phyloP scores from a whole-genome alignment of 2,888 invertebrate genomes.

The Colletes collaris region DNA sequence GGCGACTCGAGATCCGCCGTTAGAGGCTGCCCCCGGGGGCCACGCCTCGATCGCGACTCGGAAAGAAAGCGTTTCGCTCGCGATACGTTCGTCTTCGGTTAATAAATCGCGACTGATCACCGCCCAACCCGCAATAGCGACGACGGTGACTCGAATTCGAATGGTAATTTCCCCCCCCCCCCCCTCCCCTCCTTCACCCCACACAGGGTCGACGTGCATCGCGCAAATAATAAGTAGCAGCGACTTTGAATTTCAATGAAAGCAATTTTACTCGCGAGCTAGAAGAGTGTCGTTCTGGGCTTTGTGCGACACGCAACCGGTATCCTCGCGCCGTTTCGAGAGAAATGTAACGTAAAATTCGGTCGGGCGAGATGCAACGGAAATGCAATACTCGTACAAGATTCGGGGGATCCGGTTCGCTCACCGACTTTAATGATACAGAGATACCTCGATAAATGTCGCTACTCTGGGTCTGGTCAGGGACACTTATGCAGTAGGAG shows the following conservation, averaged over 20 bases:
- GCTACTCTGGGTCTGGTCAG: too few species aligned
- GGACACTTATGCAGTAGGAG: too few species aligned
- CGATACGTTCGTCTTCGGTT: constrained; percentile 13
- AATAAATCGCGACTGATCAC: constrained; percentile 53
- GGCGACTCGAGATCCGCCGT: constrained; percentile 37
- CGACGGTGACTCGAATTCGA: constrained; percentile 27
- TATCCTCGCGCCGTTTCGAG: constrained; percentile 2
- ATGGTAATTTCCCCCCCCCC: constrained; percentile 45
- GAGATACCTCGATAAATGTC: too few species aligned
- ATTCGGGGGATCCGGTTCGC: background rate
- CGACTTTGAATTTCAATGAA: constrained; percentile 56
- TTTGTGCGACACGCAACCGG: constrained; percentile 28
- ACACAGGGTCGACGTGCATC: background rate
- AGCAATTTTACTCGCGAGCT: constrained; percentile 44
- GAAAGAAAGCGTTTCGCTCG: constrained; percentile 3
- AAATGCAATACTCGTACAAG: background rate
- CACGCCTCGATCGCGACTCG: constrained; percentile 50
- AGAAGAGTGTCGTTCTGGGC: background rate
- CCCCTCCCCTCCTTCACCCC: too few species aligned
- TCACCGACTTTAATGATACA: too few species aligned
- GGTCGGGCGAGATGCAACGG: background rate
- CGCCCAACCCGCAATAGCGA: constrained; percentile 39
- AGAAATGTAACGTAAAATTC: constrained; percentile 45
- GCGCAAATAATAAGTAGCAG: constrained; percentile 34
- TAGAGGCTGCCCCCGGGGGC: constrained; percentile 10